Conservation (phyloP, 2,888 invertebrate genomes). For the Chymomyza amoena region DNA sequence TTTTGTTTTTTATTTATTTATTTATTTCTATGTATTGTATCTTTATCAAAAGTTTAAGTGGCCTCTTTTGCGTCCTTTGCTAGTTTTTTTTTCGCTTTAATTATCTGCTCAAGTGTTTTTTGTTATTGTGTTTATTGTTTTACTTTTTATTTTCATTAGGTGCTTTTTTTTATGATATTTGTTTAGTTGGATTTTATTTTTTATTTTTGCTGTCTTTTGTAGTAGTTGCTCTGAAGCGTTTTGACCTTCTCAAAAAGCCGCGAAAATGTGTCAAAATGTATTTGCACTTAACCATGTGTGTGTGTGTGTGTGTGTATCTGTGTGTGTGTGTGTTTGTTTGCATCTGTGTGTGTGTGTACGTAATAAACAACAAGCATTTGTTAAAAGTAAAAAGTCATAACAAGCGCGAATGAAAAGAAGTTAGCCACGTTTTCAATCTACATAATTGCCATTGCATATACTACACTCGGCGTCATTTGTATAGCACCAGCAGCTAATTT, state of each 20-base stretch:
- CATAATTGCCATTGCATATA: not conserved
- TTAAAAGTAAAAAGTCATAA: not conserved
- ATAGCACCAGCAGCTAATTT: no score
- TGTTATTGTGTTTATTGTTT: not conserved
- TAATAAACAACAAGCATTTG: not conserved
- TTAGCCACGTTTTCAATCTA: not conserved
- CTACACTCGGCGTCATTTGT: no score
- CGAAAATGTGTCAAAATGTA: not conserved
- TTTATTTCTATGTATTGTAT: not conserved
- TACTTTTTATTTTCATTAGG: not conserved
- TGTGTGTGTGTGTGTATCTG: not conserved
- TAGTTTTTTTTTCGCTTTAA: not conserved
- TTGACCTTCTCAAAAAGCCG: not conserved
- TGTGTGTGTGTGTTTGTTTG: not conserved
- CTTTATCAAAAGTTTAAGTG: not conserved
- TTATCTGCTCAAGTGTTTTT: not conserved
- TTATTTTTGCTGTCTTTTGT: not conserved
- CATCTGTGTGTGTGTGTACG: not conserved
- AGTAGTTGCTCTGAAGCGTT: not conserved
- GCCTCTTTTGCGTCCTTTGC: not conserved
- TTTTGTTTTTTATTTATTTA: not conserved
- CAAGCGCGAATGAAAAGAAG: not conserved
- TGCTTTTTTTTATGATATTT: not conserved
- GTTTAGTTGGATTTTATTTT: not conserved
- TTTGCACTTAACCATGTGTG: not conserved